Conservation (phyloP, 2,888 invertebrate species). For the Azorinus chamasolen region DNA sequence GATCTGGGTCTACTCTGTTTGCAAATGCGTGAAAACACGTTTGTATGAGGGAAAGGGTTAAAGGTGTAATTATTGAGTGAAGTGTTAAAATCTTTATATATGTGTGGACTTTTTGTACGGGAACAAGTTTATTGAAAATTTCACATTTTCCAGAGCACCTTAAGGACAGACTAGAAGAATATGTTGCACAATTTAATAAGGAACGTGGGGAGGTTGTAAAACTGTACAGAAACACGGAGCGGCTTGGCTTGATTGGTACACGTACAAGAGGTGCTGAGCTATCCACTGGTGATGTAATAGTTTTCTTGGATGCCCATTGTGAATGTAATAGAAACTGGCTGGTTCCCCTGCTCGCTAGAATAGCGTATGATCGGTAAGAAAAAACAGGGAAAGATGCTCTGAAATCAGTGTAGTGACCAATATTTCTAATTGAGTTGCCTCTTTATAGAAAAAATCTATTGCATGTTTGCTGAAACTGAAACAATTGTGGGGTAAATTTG, state of each 20-base stretch:
- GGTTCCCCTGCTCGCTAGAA: constrained; percentile 97
- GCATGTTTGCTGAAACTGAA: too few species aligned
- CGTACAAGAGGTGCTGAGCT: constrained; percentile 96
- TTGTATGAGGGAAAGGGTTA: too few species aligned
- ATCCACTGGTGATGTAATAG: constrained; percentile 97
- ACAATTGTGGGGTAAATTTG: too few species aligned
- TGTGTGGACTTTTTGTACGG: too few species aligned
- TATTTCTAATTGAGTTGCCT: too few species aligned
- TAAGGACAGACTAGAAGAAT: constrained; percentile 93
- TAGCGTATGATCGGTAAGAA: constrained; percentile 91
- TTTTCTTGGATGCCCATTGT: constrained; percentile 99
- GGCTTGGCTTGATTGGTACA: constrained; percentile 97
- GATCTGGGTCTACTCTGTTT: too few species aligned
- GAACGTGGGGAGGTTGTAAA: constrained; percentile 92
- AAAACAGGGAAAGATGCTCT: background rate
- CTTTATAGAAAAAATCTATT: too few species aligned
- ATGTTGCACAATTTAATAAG: constrained; percentile 93
- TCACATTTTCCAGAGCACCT: constrained; percentile 89
- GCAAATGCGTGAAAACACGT: too few species aligned
- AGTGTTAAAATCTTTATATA: too few species aligned
- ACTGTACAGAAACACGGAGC: constrained; percentile 94
- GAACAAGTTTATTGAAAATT: too few species aligned
- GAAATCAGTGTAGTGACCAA: too few species aligned
- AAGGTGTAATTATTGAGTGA: too few species aligned
- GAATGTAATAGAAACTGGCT: constrained; percentile 98